These are phyloP conservation scores for Trichoplusia ni DNA, from an alignment of 1,140 invertebrate genomes.

Conservation along the genomic window DNA sequence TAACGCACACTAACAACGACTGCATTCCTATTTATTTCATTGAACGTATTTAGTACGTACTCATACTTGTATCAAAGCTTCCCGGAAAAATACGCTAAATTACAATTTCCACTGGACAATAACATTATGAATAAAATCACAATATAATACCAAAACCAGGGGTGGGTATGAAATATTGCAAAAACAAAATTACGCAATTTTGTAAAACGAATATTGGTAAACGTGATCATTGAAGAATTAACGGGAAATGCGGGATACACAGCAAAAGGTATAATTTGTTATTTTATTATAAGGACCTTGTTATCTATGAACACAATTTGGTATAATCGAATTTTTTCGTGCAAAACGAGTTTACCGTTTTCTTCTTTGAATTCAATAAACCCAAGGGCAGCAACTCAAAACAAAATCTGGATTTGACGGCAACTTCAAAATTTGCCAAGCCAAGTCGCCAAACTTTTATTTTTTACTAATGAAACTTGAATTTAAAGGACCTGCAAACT, in stretches of 20 bases:
- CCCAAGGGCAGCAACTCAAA: not conserved
- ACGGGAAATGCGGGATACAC: not conserved
- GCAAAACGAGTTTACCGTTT: conserved; percentile 24
- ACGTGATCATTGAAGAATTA: too few species aligned
- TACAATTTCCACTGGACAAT: too few species aligned
- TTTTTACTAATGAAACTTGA: conserved; percentile 8
- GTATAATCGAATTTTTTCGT: conserved; percentile 24
- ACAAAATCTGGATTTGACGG: conserved; percentile 26
- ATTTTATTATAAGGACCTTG: not conserved
- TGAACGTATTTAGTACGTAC: too few species aligned
- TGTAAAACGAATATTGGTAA: too few species aligned
- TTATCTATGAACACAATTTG: not conserved
- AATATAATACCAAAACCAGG: too few species aligned
- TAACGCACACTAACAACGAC: too few species aligned
- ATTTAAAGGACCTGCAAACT: not conserved
- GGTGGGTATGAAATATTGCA: too few species aligned
- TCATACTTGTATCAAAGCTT: too few species aligned
- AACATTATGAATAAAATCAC: too few species aligned
- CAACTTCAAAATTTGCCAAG: conserved; percentile 23
- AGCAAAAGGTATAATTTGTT: not conserved
- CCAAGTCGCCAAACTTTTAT: conserved; percentile 19
- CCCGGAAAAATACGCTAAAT: too few species aligned
- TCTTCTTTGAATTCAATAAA: conserved; percentile 22
- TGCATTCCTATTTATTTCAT: too few species aligned
- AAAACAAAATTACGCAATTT: too few species aligned